phyloP scores from a whole-genome alignment of 2,888 invertebrate genomes.

The Harpagoxenus sublaevis region DNA sequence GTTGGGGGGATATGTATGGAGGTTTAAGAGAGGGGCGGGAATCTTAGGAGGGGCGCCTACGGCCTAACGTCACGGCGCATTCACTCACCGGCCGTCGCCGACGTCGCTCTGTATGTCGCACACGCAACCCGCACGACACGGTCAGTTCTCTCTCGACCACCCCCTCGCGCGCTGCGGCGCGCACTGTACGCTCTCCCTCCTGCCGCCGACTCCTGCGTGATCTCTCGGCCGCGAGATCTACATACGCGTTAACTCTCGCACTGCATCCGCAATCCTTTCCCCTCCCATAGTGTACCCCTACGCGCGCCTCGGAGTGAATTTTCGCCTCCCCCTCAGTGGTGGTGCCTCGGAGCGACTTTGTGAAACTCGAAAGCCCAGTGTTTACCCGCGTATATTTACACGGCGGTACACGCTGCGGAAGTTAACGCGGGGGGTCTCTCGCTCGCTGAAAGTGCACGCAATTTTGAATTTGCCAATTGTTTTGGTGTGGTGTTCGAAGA shows the following conservation, averaged over 20 bases:
- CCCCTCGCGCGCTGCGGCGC: conserved; percentile 48
- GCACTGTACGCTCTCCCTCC: conserved; percentile 42
- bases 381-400: conserved; percentile 42
- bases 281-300: neutral
- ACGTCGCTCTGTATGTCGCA: conserved; percentile 81
- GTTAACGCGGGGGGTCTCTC: conserved; percentile 25
- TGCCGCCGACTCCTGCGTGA: neutral
- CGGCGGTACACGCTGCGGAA: conserved; percentile 32
- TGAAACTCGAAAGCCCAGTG: conserved; percentile 39
- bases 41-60: conserved; percentile 83
- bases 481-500: conserved; percentile 31
- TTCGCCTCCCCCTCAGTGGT: neutral
- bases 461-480: conserved; percentile 12
- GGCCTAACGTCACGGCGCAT: conserved; percentile 82
- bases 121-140: conserved; percentile 81
- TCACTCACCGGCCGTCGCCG: conserved; percentile 86
- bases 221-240: conserved; percentile 6
- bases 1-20: conserved; percentile 56
- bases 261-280: neutral
- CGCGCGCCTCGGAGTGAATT: neutral
- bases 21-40: conserved; percentile 76
- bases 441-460: conserved; percentile 17
- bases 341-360: conserved; percentile 35
- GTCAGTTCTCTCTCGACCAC: conserved; percentile 78
- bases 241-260: neutral